A percentile compares a stretch with the other conserved stretches of the same genome.
Evolutionary conservation across 2,113 vertebrate genomes (phyloP).

Genomic region (Hylia prasina): DNA sequence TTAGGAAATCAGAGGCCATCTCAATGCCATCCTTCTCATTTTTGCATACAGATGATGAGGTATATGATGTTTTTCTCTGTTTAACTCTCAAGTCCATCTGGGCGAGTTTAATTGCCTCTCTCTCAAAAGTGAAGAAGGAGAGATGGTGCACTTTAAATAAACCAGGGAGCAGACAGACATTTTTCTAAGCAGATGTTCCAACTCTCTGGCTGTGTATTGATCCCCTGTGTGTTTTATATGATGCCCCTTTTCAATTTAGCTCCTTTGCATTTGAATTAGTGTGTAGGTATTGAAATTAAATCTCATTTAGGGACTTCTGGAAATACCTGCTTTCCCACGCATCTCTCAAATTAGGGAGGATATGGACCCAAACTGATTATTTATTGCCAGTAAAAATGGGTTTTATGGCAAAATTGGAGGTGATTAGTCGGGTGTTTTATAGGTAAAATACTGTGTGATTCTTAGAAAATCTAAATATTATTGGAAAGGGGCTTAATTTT

Average conservation of each 20-base stretch:
- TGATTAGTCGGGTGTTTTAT: neutral
- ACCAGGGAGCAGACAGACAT: neutral
- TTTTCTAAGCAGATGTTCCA: slow-evolving; percentile 36
- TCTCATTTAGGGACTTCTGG: neutral
- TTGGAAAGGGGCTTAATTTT: neutral
- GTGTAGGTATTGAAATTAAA: slow-evolving; percentile 26
- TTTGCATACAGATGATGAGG: neutral
- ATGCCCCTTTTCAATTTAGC: slow-evolving; percentile 36
- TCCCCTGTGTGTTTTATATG: slow-evolving; percentile 15
- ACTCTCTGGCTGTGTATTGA: slow-evolving; percentile 7
- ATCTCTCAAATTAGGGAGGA: neutral
- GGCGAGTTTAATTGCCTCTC: slow-evolving; percentile 17
- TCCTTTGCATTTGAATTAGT: slow-evolving; percentile 36
- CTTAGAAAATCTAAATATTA: slow-evolving; percentile 7
- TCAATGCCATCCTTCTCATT: neutral
- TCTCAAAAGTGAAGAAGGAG: neutral
- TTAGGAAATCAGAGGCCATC: neutral
- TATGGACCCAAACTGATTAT: neutral
- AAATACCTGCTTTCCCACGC: neutral
- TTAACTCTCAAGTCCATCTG: neutral
- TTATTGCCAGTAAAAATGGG: neutral
- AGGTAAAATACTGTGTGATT: neutral
- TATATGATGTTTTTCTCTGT: neutral
- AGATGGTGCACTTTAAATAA: slow-evolving; percentile 14
- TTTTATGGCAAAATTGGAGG: neutral